These are phyloP conservation scores for Enteromius thamalakanensis DNA, from an alignment of 2,797 vertebrate species.

Conservation along the genomic window DNA sequence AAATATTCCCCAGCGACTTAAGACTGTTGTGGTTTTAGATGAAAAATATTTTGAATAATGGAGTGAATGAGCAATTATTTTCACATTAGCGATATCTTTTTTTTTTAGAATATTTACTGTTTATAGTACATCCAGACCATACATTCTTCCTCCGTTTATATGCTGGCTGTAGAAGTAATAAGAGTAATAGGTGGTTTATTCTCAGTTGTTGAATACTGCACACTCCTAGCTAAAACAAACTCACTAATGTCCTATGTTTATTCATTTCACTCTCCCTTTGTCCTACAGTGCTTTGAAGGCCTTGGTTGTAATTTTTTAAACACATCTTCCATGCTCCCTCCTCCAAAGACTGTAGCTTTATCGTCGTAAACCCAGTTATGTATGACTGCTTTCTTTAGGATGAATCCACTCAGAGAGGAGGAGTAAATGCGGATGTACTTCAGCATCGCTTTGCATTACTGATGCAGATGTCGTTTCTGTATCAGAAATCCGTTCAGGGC, in stretches of 20 bases:
- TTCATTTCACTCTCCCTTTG: slow-evolving; percentile 15
- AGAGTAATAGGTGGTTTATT: background rate
- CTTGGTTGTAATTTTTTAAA: slow-evolving; percentile 39
- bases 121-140: background rate
- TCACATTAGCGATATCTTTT: background rate
- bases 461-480: slow-evolving; percentile 40
- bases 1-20: too few relatives aligned
- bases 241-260: background rate
- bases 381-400: slow-evolving; percentile 43
- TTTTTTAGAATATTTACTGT: background rate
- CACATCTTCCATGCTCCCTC: slow-evolving; percentile 21
- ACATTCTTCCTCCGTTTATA: background rate
- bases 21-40: too few relatives aligned
- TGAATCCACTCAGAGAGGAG: slow-evolving; percentile 41
- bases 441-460: slow-evolving; percentile 52
- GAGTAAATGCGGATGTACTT: slow-evolving; percentile 45
- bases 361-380: slow-evolving; percentile 38
- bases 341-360: slow-evolving; percentile 25
- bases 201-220: background rate
- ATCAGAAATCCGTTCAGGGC: slow-evolving; percentile 22
- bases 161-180: background rate
- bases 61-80: background rate
- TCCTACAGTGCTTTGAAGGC: slow-evolving; percentile 14
- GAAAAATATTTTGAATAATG: background rate
- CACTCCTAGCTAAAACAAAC: background rate